A percentile compares a stretch with the other conserved stretches of the same genome.
Evolutionary conservation across 2,113 vertebrate genomes (phyloP).

Genomic region (Notarius lentiginosus): DNA sequence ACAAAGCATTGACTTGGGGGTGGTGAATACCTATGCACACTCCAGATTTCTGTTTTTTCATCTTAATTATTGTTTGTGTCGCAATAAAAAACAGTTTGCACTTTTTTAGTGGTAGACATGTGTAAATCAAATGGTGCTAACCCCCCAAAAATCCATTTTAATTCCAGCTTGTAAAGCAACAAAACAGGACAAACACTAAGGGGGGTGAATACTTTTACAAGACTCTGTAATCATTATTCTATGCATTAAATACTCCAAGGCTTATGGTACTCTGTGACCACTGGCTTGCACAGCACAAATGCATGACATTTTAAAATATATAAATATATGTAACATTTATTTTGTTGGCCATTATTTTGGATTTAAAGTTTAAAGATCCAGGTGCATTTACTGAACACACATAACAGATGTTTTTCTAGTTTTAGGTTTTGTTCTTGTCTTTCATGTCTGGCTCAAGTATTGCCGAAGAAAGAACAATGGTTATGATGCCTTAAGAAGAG

Average conservation of each 20-base stretch:
- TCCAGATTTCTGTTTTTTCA: no score
- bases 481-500: neutral
- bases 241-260: neutral
- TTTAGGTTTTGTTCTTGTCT: neutral
- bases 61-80: no score
- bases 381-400: neutral
- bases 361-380: neutral
- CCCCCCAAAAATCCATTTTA: no score
- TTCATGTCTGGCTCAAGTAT: neutral
- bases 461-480: neutral
- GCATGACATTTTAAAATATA: neutral
- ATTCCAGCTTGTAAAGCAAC: no score
- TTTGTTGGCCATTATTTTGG: neutral
- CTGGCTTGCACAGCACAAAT: neutral
- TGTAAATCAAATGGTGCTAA: no score
- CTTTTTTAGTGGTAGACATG: no score
- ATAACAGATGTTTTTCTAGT: neutral
- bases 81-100: no score
- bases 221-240: neutral
- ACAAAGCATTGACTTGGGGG: no score
- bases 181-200: no score
- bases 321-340: neutral
- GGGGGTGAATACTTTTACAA: no score
- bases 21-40: no score
- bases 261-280: neutral